A percentile compares a stretch with the other conserved stretches of the same genome.
phyloP scores from a whole-genome alignment of 2,888 invertebrate species.

The Cancer borealis region DNA sequence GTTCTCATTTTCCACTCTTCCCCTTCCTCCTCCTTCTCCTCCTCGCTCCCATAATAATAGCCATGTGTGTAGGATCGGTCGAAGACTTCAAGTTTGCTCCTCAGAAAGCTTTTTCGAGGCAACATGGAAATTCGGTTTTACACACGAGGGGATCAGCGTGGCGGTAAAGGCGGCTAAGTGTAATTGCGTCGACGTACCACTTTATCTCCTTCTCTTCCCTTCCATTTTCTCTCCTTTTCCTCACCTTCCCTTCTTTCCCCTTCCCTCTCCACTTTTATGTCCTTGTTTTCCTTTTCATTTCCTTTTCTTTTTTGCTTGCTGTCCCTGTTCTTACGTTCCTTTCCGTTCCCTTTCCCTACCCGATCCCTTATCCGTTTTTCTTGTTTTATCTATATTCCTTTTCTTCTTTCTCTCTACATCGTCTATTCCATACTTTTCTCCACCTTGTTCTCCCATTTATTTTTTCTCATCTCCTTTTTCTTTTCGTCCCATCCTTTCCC shows the following conservation, averaged over 20 bases:
- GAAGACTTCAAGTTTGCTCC: slow-evolving; percentile 14
- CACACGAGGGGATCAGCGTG: slow-evolving; percentile 17
- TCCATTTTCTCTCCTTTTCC: background rate
- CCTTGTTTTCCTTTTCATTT: background rate
- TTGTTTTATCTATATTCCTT: background rate
- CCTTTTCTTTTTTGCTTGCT: background rate
- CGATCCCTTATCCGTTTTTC: background rate
- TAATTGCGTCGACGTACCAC: slow-evolving; percentile 10
- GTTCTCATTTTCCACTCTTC: background rate
- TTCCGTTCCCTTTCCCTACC: background rate
- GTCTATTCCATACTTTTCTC: no score
- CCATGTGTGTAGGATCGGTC: slow-evolving; percentile 7
- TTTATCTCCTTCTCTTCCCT: background rate
- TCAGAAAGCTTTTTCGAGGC: slow-evolving; percentile 29
- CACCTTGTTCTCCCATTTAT: no score
- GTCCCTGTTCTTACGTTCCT: background rate
- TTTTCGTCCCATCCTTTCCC: no score
- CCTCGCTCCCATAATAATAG: background rate
- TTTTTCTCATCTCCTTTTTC: no score
- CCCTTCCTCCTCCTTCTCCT: background rate
- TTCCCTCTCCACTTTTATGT: background rate
- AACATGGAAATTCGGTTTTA: slow-evolving; percentile 34
- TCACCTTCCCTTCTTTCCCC: background rate
- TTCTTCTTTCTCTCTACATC: background rate
- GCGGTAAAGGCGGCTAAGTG: slow-evolving; percentile 24